A percentile compares a stretch with the other conserved stretches of the same genome.
These are phyloP conservation scores for Chymomyza fuscimana DNA, from an alignment of 2,888 invertebrate species.

Conservation along the genomic window DNA sequence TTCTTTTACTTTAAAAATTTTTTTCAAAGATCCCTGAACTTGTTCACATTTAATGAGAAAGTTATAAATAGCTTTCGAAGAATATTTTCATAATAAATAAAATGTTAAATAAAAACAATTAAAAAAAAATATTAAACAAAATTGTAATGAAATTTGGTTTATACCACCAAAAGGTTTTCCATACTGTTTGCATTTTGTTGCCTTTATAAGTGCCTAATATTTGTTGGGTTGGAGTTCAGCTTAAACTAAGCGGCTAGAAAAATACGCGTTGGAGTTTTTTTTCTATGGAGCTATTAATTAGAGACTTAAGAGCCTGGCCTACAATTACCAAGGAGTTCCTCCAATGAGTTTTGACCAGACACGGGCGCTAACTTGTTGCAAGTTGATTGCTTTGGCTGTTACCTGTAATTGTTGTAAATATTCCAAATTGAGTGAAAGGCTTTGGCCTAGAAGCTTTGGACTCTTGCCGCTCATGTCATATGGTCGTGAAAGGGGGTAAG, in stretches of 20 bases:
- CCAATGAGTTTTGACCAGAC: slow-evolving; percentile 16
- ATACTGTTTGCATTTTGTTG: not conserved
- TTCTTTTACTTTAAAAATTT: no score
- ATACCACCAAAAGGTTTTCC: no score
- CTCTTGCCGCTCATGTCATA: slow-evolving; percentile 32
- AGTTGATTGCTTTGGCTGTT: slow-evolving; percentile 14
- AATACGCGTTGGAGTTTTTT: not conserved
- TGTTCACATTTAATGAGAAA: no score
- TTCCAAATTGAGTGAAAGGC: slow-evolving; percentile 55
- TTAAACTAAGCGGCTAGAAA: slow-evolving; percentile 26
- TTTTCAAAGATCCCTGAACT: no score
- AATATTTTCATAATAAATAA: no score
- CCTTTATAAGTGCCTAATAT: not conserved
- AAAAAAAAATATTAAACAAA: no score
- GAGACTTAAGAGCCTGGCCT: not conserved
- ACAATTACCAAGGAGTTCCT: slow-evolving; percentile 5
- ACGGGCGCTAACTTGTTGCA: slow-evolving; percentile 48
- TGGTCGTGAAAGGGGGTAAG: slow-evolving; percentile 15
- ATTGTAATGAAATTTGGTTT: no score
- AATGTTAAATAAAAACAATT: no score
- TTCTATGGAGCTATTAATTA: not conserved
- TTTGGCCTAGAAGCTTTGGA: slow-evolving; percentile 42
- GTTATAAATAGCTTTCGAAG: no score
- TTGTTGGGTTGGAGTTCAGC: slow-evolving; percentile 25
- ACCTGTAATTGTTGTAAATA: not conserved